Evolutionary conservation across 2,888 invertebrate genomes (phyloP).

Genomic region (Lithodes maja): DNA sequence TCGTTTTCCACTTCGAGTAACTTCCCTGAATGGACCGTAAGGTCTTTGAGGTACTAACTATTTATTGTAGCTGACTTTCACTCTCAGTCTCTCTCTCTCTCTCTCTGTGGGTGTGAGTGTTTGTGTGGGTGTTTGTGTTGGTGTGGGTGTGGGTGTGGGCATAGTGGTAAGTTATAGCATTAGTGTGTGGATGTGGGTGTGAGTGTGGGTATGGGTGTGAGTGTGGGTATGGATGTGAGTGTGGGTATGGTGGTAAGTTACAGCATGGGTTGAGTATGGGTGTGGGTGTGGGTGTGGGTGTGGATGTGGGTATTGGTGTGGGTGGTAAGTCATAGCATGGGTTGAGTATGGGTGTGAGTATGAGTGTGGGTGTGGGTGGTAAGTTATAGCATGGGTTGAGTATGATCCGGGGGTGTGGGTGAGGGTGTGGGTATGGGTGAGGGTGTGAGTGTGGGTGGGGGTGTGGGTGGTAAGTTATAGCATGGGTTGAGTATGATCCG

Average conservation of each 20-base stretch:
- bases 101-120: no score
- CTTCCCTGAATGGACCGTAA: no score
- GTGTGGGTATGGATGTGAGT: no score
- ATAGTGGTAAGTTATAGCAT: no score
- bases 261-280: background rate
- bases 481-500: background rate
- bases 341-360: background rate
- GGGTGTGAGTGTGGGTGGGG: no score
- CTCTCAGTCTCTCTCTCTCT: no score
- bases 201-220: background rate
- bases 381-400: background rate
- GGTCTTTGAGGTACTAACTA: no score
- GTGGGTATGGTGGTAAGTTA: background rate
- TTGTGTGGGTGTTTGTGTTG: no score
- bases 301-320: background rate
- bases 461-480: background rate
- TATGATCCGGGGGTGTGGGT: background rate
- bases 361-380: background rate
- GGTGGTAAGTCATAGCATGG: background rate
- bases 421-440: no score
- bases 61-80: no score
- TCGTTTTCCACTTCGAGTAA: no score
- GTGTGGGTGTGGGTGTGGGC: no score
- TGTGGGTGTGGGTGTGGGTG: background rate
- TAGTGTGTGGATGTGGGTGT: background rate